A percentile compares a stretch with the other conserved stretches of the same genome.
Evolutionary conservation across 30 jellyfish, hydroid and myxozoan species (phyloP).

Genomic region (Chrysaora quinquecirrha): DNA sequence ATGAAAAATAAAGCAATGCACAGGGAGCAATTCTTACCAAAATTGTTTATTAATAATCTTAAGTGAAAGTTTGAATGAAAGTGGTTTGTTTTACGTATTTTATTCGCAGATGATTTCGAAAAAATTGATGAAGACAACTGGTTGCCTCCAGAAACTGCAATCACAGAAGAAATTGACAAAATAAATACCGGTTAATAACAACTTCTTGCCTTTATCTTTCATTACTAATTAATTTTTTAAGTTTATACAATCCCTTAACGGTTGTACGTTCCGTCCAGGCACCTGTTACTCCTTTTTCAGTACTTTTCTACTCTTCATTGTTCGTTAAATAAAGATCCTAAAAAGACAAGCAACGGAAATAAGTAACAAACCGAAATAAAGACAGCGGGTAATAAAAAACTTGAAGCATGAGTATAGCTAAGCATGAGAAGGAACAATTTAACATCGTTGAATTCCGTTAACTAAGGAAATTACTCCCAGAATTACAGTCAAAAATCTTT

Average conservation of each 20-base stretch:
- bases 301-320: background rate
- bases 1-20: background rate
- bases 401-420: background rate
- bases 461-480: too few relatives aligned
- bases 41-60: background rate
- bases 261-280: background rate
- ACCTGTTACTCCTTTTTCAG: background rate
- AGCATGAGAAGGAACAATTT: background rate
- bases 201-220: background rate
- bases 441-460: too few relatives aligned
- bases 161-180: conserved; percentile 27
- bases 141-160: conserved; percentile 42
- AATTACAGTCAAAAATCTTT: too few relatives aligned
- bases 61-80: background rate
- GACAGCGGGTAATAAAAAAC: background rate
- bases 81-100: too few relatives aligned
- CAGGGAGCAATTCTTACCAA: background rate
- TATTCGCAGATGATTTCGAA: too few relatives aligned
- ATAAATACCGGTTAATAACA: conserved; percentile 11
- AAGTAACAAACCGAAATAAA: background rate
- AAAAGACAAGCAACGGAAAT: background rate
- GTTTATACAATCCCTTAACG: background rate
- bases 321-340: background rate
- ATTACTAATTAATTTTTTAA: background rate
- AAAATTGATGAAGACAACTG: background rate